Evolutionary conservation across 2,113 vertebrate species (phyloP), one percentile per base, ranked within the genome.

Genomic region (Myiagra hebetior): DNA sequence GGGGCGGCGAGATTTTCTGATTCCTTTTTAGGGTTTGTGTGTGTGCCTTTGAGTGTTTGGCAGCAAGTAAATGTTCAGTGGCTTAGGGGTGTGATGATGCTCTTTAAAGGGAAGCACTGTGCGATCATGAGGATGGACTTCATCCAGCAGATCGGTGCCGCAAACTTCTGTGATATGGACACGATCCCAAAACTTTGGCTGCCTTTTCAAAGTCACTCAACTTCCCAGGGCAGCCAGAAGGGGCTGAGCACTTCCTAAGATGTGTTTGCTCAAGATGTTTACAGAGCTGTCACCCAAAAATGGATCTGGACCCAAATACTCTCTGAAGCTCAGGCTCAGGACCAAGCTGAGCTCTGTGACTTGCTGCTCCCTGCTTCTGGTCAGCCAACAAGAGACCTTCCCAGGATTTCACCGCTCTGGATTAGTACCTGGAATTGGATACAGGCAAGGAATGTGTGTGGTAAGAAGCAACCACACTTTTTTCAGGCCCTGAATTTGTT

Each of bases 1-100:
- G 13, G 52, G 28, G 41, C 3, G 85, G 47, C 3, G 31, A 88
- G 85, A 84, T 79, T 85, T 90, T 86, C 50, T 59, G 85, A 41
- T 95, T 86, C 64, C 72, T 93, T 90, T 95, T 80, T 80, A 93
- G 80, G 60, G 63, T 69, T 69, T 46, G 85, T 84, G n/a, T 24
- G 8, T 83, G 79, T 94, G 62, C 78, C 21, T 55, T 23, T 11
- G 78, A 62, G 27, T 87, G 4, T 87, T 73, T 90, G 91, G 85
- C 87, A 83, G 79, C 67, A 15, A 76, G 78, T 7, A 20, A 57
- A 35, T 42, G 76, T 55, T 90, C 67, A 2, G 60, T 39, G 37
- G 64, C 85, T 85, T 46, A 18, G 65, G 24, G 74, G 52, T 75
- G 77, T 23, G 95, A 37, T 52, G 86, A 52, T 96, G 74, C 80